Evolutionary conservation across 2,113 vertebrate genomes (phyloP).

Genomic region (Eudyptes chrysolophus): DNA sequence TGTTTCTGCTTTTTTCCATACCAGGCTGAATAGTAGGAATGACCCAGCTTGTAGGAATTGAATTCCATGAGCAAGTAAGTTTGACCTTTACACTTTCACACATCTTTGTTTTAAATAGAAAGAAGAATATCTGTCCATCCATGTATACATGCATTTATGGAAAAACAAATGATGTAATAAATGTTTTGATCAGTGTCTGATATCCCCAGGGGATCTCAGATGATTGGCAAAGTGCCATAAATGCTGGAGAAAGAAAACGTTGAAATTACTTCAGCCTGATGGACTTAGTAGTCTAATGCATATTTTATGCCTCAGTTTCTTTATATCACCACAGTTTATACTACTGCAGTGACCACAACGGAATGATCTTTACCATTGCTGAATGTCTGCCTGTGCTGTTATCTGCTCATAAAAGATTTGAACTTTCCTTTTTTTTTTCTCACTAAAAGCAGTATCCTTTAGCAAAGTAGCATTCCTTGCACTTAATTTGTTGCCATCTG

Average conservation of each 20-base stretch:
- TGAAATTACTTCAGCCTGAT: neutral
- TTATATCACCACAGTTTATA: neutral
- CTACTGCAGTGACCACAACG: neutral
- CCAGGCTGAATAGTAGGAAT: neutral
- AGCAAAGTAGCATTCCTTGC: neutral
- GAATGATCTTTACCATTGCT: neutral
- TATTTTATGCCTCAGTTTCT: neutral
- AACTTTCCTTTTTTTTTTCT: neutral
- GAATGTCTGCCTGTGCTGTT: neutral
- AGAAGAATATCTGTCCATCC: neutral
- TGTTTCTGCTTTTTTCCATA: neutral
- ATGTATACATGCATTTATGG: too few relatives aligned
- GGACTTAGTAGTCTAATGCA: neutral
- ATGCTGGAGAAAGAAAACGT: neutral
- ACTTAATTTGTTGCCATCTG: neutral
- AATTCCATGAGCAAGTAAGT: neutral
- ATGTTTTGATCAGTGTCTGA: neutral
- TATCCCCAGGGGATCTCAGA: fast-evolving
- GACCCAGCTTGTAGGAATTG: neutral
- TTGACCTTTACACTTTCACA: neutral
- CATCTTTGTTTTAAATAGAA: neutral
- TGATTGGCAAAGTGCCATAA: neutral
- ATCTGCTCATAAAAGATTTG: neutral
- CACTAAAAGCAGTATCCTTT: neutral
- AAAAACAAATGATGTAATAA: neutral